A percentile compares a stretch with the other conserved stretches of the same genome.
Evolutionary conservation across 2,797 vertebrate genomes (phyloP).

Genomic region (Xyrichtys novacula): DNA sequence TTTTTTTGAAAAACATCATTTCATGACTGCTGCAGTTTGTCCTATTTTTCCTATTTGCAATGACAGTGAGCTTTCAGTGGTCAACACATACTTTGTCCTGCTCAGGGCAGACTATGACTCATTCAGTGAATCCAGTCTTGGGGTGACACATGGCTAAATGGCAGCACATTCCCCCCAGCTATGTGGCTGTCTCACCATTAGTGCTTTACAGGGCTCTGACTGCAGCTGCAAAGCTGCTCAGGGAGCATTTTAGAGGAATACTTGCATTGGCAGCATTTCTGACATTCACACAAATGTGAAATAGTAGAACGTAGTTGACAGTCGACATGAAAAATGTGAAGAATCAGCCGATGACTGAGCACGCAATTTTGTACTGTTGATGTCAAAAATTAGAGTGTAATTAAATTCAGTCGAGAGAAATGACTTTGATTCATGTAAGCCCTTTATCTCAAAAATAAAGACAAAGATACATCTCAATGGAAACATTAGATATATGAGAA

Average conservation of each 20-base stretch:
- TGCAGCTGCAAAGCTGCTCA: slow-evolving; percentile 53
- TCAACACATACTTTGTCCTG: slow-evolving; percentile 58
- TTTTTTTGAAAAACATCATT: slow-evolving; percentile 51
- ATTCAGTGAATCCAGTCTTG: slow-evolving; percentile 64
- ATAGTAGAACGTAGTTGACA: slow-evolving; percentile 21
- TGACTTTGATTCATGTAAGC: background rate
- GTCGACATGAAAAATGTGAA: slow-evolving; percentile 1
- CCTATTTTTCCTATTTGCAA: slow-evolving; percentile 57
- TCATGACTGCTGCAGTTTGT: slow-evolving; percentile 60
- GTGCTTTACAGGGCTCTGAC: slow-evolving; percentile 36
- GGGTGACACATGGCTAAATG: slow-evolving; percentile 77
- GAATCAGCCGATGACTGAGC: background rate
- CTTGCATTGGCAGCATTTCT: slow-evolving; percentile 52
- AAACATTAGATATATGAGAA: no score
- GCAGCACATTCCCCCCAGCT: slow-evolving; percentile 63
- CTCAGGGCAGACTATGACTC: slow-evolving; percentile 66
- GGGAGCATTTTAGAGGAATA: slow-evolving; percentile 53
- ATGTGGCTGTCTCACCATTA: slow-evolving; percentile 65
- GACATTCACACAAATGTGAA: slow-evolving; percentile 21
- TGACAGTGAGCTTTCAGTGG: slow-evolving; percentile 55
- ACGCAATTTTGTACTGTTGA: background rate
- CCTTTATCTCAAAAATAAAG: background rate
- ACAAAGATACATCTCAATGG: no score
- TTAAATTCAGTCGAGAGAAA: background rate
- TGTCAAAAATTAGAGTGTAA: background rate